Base-by-base conservation (phyloP, 2,888 invertebrate genomes). In the Stenolophus ochropezus region DNA sequence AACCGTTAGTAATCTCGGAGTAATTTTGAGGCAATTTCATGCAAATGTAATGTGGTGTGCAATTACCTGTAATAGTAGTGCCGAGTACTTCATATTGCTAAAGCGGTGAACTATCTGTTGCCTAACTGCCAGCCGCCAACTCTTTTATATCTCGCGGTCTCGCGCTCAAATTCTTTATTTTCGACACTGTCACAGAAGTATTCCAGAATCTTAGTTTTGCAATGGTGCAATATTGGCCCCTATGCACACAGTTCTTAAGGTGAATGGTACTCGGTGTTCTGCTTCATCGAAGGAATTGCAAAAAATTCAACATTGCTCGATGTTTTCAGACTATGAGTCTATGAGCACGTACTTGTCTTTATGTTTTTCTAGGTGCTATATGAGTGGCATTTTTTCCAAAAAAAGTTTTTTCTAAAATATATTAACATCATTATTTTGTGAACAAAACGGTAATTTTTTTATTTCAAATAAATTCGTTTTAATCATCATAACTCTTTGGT, bases 131-230 rank as follows among this genome's bases (percentile, higher is more conserved):
- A 58, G 14, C 21, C 11, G 53, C 73, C 58, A 81, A 81, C 73
- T 56, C 84, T 83, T 84, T 83, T 84, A 83, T 84, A 84, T 73
- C 69, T 81, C 33, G 21, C 23, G 23, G 42, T 56, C 51, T 58
- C 53, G 82, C 81, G 56, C 58, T 78, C 27, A 71, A 82, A 82
- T 84, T 82, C 78, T 83, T 83, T 83, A 78, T 83, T 84, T 83
- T 83, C 82, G 83, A 80, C 83, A 80, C 81, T 82, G 83, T 82
- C 27, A 65, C 18, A 69, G 65, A 69, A 69, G 75, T 69, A 83
- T 83, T 83, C 79, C 56, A 79, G 69, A 79, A 71, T 79, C 83
- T 81, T 82, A 53, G 81, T 83, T 83, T 81, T 83, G 82, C 82
- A 80, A 69, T 18, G 65, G 73, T 82, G 82, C 82, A 82, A 83